phyloP scores from a whole-genome alignment of 2,888 invertebrate species.

The Mesochorus sp. region DNA sequence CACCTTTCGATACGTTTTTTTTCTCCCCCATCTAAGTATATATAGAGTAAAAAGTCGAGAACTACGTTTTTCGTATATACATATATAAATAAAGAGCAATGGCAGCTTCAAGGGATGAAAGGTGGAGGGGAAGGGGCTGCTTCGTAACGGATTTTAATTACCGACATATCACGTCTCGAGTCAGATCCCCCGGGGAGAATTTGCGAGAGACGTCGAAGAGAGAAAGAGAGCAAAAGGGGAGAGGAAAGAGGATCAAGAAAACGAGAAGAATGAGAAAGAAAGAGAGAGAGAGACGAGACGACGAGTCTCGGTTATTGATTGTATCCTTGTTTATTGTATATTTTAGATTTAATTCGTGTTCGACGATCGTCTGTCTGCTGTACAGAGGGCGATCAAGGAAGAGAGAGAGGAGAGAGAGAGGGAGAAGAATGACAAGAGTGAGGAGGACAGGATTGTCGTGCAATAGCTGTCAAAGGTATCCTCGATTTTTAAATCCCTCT shows the following conservation, averaged over 20 bases:
- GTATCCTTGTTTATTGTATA: slow-evolving; percentile 81
- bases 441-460: slow-evolving; percentile 65
- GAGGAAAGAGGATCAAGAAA: background rate
- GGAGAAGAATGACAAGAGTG: too few species aligned
- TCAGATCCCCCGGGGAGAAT: slow-evolving; percentile 59
- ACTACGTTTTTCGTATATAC: slow-evolving; percentile 24
- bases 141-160: slow-evolving; percentile 71
- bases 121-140: slow-evolving; percentile 14
- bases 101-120: slow-evolving; percentile 16
- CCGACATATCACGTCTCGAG: slow-evolving; percentile 70
- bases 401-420: slow-evolving; percentile 56
- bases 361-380: slow-evolving; percentile 48
- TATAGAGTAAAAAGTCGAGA: slow-evolving; percentile 45
- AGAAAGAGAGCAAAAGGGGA: slow-evolving; percentile 25
- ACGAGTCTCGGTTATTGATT: slow-evolving; percentile 78
- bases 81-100: background rate
- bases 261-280: slow-evolving; percentile 17
- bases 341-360: slow-evolving; percentile 80
- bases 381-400: slow-evolving; percentile 21
- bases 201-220: slow-evolving; percentile 38
- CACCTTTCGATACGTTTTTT: slow-evolving; percentile 55
- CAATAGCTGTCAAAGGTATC: slow-evolving; percentile 81
- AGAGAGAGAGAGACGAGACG: slow-evolving; percentile 46
- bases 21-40: too few species aligned
- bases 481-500: slow-evolving; percentile 82